These are phyloP conservation scores for Azemiops feae DNA, from an alignment of 2,113 vertebrate species.

Conservation along the genomic window DNA sequence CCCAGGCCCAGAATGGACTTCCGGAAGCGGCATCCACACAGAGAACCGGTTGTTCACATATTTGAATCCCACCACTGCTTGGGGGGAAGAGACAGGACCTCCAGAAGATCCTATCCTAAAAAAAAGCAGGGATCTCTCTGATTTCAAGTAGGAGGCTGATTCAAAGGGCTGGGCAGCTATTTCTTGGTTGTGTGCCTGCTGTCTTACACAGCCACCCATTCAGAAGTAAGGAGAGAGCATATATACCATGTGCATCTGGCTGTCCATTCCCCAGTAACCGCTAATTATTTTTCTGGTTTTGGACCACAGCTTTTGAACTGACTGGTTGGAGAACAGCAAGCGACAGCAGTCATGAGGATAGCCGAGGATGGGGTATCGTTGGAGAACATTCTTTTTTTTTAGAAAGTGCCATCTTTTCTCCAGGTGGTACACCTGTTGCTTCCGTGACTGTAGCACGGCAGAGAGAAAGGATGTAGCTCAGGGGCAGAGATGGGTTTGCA, in stretches of 20 bases:
- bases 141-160: background rate
- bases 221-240: background rate
- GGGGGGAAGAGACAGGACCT: background rate
- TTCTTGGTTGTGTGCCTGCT: background rate
- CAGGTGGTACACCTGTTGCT: background rate
- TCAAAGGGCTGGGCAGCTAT: background rate
- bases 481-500: background rate
- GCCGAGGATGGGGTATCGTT: background rate
- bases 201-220: background rate
- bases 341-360: background rate
- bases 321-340: background rate
- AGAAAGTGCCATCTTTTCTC: background rate
- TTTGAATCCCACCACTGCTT: too few relatives aligned
- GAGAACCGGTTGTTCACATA: too few relatives aligned
- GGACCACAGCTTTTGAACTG: background rate
- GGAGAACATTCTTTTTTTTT: background rate
- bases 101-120: background rate
- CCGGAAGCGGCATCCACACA: too few relatives aligned
- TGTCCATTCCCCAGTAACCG: background rate
- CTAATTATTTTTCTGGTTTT: background rate
- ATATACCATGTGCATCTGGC: background rate
- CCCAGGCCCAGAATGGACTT: too few relatives aligned
- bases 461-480: background rate
- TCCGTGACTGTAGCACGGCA: background rate
- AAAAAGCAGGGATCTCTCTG: background rate